These are phyloP conservation scores for Diaperis boleti DNA, from an alignment of 2,888 invertebrate genomes.

Conservation along the genomic window DNA sequence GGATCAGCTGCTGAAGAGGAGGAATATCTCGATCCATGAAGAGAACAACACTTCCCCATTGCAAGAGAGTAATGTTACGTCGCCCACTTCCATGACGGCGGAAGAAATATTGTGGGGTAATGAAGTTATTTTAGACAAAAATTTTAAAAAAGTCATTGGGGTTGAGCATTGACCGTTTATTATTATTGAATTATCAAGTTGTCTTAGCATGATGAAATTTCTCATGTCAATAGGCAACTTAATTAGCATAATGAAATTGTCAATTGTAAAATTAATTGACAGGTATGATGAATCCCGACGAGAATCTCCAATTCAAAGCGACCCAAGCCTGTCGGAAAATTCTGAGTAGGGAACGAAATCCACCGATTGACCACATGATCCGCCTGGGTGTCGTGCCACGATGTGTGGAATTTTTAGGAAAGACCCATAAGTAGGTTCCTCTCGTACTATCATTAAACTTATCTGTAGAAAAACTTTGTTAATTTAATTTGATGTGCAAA, in stretches of 20 bases:
- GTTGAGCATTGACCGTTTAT: too few relatives aligned
- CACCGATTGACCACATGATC: constrained; percentile 91
- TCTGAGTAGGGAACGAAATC: constrained; percentile 89
- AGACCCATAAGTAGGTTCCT: constrained; percentile 76
- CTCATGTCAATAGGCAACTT: too few relatives aligned
- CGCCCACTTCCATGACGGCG: constrained; percentile 70
- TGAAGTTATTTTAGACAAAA: not conserved
- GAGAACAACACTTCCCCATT: constrained; percentile 69
- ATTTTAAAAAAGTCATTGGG: too few relatives aligned
- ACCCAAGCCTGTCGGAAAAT: constrained; percentile 89
- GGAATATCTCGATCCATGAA: constrained; percentile 80
- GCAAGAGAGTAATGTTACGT: constrained; percentile 66
- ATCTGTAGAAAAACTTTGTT: too few relatives aligned
- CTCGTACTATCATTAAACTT: too few relatives aligned
- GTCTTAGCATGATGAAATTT: too few relatives aligned
- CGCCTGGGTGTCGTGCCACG: constrained; percentile 85
- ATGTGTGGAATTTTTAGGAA: constrained; percentile 81
- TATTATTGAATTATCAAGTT: too few relatives aligned
- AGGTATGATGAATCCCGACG: constrained; percentile 78
- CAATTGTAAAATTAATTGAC: too few relatives aligned
- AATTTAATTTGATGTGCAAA: too few relatives aligned
- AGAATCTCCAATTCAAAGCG: constrained; percentile 74
- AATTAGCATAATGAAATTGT: too few relatives aligned
- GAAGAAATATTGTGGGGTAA: constrained; percentile 79
- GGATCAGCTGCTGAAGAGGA: constrained; percentile 90